These are phyloP conservation scores for Adelges cooleyi DNA, from an alignment of 1,140 invertebrate genomes.

Conservation along the genomic window DNA sequence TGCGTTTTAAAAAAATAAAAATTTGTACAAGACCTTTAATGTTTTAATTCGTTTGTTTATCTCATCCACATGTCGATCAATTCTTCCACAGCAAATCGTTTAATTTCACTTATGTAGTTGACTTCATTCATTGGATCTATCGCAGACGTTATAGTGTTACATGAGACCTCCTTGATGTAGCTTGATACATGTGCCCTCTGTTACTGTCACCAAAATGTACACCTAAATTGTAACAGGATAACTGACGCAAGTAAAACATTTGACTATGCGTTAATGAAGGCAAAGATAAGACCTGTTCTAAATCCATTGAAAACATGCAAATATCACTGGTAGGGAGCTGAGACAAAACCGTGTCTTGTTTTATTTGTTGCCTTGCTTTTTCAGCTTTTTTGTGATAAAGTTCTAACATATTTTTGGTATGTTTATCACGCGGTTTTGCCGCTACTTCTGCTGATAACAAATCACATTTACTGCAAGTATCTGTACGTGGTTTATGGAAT, in stretches of 20 bases:
- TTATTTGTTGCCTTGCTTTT: not conserved
- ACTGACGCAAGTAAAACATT: slow-evolving; percentile 32
- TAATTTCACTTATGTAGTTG: too few relatives aligned
- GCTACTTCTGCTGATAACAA: not conserved
- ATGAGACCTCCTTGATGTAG: too few relatives aligned
- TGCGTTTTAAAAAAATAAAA: too few relatives aligned
- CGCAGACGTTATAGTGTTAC: too few relatives aligned
- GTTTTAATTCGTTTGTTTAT: too few relatives aligned
- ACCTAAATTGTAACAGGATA: slow-evolving; percentile 31
- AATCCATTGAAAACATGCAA: slow-evolving; percentile 26
- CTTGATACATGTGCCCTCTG: slow-evolving; percentile 28
- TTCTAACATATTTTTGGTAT: not conserved
- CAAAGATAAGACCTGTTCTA: slow-evolving; percentile 32
- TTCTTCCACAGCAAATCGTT: too few relatives aligned
- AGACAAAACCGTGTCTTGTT: slow-evolving; percentile 1
- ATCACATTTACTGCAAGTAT: not conserved
- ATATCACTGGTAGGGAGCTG: not conserved
- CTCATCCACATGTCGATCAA: too few relatives aligned
- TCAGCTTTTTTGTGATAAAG: not conserved
- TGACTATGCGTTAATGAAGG: slow-evolving; percentile 32
- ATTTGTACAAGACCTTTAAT: too few relatives aligned
- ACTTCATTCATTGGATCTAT: too few relatives aligned
- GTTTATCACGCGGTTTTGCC: not conserved
- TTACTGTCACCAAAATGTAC: slow-evolving; percentile 30
- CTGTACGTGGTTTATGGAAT: not conserved